A percentile compares a stretch with the other conserved stretches of the same genome.
Conservation (phyloP, 1,140 invertebrate genomes). For the Zaprionus camerounensis region DNA sequence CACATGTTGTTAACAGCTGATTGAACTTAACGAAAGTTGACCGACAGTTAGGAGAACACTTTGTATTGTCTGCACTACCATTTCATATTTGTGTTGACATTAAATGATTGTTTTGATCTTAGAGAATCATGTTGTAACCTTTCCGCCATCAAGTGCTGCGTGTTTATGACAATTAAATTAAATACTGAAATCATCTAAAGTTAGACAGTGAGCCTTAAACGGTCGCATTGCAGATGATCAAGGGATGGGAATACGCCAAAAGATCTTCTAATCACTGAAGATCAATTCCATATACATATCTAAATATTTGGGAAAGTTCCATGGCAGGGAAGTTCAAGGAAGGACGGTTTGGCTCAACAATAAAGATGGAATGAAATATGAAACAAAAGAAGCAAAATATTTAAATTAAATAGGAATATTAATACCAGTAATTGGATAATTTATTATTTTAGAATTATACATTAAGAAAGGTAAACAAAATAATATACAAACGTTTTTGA, state of each 20-base stretch:
- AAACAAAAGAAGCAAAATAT: not conserved
- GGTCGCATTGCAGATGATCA: too few species aligned
- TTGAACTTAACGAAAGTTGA: not conserved
- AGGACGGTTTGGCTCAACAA: constrained; percentile 39
- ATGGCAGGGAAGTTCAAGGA: constrained; percentile 52
- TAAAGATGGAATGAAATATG: constrained; percentile 34
- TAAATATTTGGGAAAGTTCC: too few species aligned
- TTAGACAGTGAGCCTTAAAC: too few species aligned
- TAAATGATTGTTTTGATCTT: constrained; percentile 16
- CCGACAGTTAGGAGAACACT: not conserved
- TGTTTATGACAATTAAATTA: constrained; percentile 87
- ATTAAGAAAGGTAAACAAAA: not conserved
- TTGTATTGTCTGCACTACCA: not conserved
- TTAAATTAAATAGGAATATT: constrained; percentile 60
- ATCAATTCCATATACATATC: too few species aligned
- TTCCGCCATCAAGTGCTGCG: constrained; percentile 84
- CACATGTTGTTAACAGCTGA: not conserved
- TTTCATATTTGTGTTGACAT: constrained; percentile 16
- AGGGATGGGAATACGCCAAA: too few species aligned
- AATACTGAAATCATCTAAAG: constrained; percentile 86
- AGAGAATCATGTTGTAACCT: constrained; percentile 62
- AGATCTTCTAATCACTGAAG: too few species aligned
- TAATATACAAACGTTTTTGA: too few species aligned
- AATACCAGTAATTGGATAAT: constrained; percentile 19
- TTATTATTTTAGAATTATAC: not conserved